These are phyloP conservation scores for Trachemys scripta DNA, from an alignment of 2,113 vertebrate species.

Conservation along the genomic window DNA sequence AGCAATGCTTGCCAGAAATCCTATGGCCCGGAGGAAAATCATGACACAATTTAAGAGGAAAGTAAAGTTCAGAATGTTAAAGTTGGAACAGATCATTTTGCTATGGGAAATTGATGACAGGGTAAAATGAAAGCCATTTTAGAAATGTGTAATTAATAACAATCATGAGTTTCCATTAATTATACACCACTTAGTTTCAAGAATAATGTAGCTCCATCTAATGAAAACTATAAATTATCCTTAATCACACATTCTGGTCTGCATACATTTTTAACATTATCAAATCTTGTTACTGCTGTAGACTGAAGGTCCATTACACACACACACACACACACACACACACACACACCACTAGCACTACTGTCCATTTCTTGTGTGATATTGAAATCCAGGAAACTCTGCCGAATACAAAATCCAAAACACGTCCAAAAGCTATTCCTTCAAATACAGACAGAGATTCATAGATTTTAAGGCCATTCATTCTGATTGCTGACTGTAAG, in stretches of 20 bases:
- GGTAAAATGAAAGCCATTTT: conserved; percentile 47
- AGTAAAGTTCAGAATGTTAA: conserved; percentile 8
- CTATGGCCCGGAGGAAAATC: not conserved
- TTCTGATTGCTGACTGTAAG: conserved; percentile 15
- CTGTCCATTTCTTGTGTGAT: conserved; percentile 40
- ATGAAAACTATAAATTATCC: conserved; percentile 61
- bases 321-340: not conserved
- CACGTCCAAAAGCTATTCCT: conserved; percentile 66
- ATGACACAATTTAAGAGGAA: conserved; percentile 52
- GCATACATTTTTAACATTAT: conserved; percentile 13
- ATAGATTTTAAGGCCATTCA: not conserved
- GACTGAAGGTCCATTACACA: not conserved
- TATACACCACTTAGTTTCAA: conserved; percentile 30
- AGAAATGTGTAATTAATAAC: conserved; percentile 53
- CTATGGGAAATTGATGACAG: conserved; percentile 26
- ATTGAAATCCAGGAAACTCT: conserved; percentile 61
- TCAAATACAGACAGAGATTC: conserved; percentile 20
- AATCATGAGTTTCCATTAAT: conserved; percentile 45
- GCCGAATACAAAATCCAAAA: conserved; percentile 62
- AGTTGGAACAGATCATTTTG: conserved; percentile 39
- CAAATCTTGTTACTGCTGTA: not conserved
- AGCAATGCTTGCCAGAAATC: conserved; percentile 5
- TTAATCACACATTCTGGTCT: conserved; percentile 10
- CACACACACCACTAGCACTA: not conserved
- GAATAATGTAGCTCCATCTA: conserved; percentile 30